Evolutionary conservation across 2,113 vertebrate genomes (phyloP), one percentile per base, ranked within the genome.

Genomic region (Larimichthys crocea): DNA sequence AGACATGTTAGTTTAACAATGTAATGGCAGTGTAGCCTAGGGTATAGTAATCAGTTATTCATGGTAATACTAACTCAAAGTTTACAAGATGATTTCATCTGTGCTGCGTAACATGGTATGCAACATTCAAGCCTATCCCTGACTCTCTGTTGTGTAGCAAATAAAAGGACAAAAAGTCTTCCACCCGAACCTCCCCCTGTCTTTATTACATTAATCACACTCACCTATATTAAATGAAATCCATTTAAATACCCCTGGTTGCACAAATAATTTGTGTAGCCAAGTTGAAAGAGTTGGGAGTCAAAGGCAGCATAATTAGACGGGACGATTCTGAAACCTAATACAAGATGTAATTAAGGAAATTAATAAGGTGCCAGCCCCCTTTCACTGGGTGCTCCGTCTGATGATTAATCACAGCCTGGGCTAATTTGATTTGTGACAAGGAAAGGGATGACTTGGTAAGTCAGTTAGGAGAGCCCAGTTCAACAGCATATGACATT

Each of bases 341-440:
- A 94, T 96, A 94, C 93, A 92, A 94, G 94, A 94, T 93, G 89
- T 95, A 94, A 96, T 95, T 95, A 95, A 94, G 92, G 84, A 94
- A 95, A 94, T 92, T 92, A 95, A 96, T 95, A 95, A 95, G 94
- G 94, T 94, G 94, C 94, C 95, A 93, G 83, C 88, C 90, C 89
- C 89, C 72, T 94, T 94, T 93, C 90, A 89, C 75, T 77, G 80
- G 82, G 67, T 88, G 86, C 91, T 87, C 80, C 68, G 77, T 76
- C 87, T 82, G 90, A 94, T 93, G 94, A 95, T 95, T 95, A 95
- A 96, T 96, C 92, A 90, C 94, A 91, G 90, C 80, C 91, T 56
- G 79, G 83, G 90, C 92, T 95, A 95, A 96, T 95, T 93, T 95
- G 94, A 94, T 96, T 94, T 95, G 94, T 93, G 93, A 95, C 93